phyloP scores from a whole-genome alignment of 2,113 vertebrate species.

The Hipposideros armiger region DNA sequence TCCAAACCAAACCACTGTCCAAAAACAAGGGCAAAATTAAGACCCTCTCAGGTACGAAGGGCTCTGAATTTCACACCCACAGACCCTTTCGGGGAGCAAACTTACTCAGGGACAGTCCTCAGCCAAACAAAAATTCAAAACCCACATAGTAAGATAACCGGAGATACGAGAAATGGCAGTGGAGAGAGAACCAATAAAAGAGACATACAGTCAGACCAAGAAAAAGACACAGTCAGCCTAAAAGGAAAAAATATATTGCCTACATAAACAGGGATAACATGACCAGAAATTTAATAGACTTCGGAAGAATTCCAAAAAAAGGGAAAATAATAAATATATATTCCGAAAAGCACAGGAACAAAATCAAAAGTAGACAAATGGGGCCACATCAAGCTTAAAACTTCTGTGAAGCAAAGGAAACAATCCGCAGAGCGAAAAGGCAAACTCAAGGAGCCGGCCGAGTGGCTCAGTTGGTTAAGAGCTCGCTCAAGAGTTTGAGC shows the following conservation, averaged over 20 bases:
- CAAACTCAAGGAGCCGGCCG: too few species aligned
- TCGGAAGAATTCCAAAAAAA: background rate
- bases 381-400: fast-evolving
- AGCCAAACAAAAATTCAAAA: background rate
- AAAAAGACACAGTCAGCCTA: fast-evolving
- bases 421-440: too few species aligned
- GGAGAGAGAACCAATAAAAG: background rate
- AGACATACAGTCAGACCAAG: too few species aligned
- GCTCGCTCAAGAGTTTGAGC: too few species aligned
- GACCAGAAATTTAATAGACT: background rate
- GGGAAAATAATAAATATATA: background rate
- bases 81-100: background rate
- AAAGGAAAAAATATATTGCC: background rate
- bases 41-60: too few species aligned
- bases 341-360: background rate
- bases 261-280: background rate
- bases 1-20: background rate
- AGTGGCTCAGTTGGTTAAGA: too few species aligned
- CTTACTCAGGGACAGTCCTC: background rate
- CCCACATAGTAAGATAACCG: too few species aligned
- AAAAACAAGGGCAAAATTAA: background rate
- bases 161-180: fast-evolving
- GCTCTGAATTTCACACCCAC: background rate
- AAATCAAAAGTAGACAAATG: background rate
- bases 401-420: background rate